Percentiles rank a stretch among this genome's conserved stretches.
These are phyloP conservation scores for Blera fallax DNA, from an alignment of 2,888 invertebrate genomes.

Conservation along the genomic window DNA sequence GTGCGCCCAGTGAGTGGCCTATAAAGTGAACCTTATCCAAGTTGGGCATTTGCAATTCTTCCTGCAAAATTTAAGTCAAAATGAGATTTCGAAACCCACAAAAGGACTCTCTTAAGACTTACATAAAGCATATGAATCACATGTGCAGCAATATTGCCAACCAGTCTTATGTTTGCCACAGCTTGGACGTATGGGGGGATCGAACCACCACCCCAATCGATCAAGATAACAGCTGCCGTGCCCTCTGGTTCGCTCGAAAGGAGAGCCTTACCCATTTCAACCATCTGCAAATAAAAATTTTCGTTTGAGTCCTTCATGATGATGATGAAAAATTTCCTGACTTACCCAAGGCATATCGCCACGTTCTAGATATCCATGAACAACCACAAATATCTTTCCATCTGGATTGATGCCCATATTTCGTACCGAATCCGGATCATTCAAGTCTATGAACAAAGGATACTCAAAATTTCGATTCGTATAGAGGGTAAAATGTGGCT, in stretches of 20 bases:
- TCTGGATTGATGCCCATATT: constrained; percentile 85
- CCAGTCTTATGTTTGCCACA: constrained; percentile 93
- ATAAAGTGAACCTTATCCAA: constrained; percentile 90
- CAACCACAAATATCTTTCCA: constrained; percentile 88
- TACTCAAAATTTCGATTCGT: constrained; percentile 82
- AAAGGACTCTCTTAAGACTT: constrained; percentile 75
- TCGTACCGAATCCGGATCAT: constrained; percentile 85
- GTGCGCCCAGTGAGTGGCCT: constrained; percentile 93
- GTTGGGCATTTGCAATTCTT: constrained; percentile 83
- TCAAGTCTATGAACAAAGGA: constrained; percentile 86
- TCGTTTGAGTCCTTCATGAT: background rate
- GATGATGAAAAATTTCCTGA: background rate
- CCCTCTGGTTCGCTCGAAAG: constrained; percentile 85
- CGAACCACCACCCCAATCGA: constrained; percentile 94
- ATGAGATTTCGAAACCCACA: background rate
- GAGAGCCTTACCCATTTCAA: constrained; percentile 88
- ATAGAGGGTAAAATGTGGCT: constrained; percentile 84
- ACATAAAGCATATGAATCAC: constrained; percentile 84
- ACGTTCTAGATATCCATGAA: constrained; percentile 94
- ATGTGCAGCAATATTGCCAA: constrained; percentile 92
- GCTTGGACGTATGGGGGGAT: constrained; percentile 95
- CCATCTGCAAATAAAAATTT: constrained; percentile 82
- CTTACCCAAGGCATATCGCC: constrained; percentile 91
- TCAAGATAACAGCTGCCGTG: constrained; percentile 88
- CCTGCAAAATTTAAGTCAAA: constrained; percentile 80